phyloP scores from a whole-genome alignment of 2,888 invertebrate genomes.

The Agrochola lota region DNA sequence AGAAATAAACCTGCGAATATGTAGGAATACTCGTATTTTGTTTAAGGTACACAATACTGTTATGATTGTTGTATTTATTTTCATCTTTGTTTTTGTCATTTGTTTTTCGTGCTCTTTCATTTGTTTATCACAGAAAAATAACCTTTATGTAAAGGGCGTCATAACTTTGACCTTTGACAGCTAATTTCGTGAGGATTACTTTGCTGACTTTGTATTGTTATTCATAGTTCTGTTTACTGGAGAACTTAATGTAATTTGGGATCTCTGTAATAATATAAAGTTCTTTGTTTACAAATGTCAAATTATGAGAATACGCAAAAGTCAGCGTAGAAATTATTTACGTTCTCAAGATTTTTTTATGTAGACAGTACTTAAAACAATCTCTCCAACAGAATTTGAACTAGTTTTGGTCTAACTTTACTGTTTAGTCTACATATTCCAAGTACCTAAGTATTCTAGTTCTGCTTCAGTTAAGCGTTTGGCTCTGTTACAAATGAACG shows the following conservation, averaged over 20 bases:
- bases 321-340: not conserved
- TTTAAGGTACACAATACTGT: constrained; percentile 47
- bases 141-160: constrained; percentile 8
- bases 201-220: constrained; percentile 27
- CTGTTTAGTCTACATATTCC: not conserved
- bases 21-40: constrained; percentile 52
- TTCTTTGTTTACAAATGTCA: not conserved
- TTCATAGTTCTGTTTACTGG: constrained; percentile 34
- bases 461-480: constrained; percentile 9
- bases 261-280: constrained; percentile 6
- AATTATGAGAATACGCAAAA: constrained; percentile 4
- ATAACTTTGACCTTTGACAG: constrained; percentile 6
- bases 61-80: constrained; percentile 33
- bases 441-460: not conserved
- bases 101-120: constrained; percentile 6
- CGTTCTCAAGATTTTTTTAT: not conserved
- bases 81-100: constrained; percentile 25
- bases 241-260: constrained; percentile 26
- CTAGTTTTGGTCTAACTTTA: not conserved
- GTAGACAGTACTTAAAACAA: not conserved
- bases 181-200: constrained; percentile 29
- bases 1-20: constrained; percentile 63
- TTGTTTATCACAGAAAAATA: constrained; percentile 1
- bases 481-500: constrained; percentile 1
- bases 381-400: not conserved